Evolutionary conservation across 2,797 vertebrate species (phyloP).

Genomic region (Eospalax fontanierii): DNA sequence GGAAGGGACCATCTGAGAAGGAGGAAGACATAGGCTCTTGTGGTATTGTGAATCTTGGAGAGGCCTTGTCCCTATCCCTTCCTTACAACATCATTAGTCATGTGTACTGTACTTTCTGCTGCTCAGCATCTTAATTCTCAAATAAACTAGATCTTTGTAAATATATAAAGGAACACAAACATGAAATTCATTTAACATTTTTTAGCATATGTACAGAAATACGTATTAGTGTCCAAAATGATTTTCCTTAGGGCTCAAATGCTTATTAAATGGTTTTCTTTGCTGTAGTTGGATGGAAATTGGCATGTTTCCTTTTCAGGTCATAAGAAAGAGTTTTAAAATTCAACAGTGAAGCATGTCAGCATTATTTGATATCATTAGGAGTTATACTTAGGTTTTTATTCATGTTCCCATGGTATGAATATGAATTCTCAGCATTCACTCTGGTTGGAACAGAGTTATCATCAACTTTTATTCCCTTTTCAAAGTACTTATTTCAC

Average conservation of each 20-base stretch:
- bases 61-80: background rate
- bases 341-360: background rate
- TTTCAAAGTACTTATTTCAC: too few species aligned
- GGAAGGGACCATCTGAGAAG: background rate
- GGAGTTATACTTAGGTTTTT: conserved; percentile 45
- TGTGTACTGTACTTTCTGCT: background rate
- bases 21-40: background rate
- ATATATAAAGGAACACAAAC: background rate
- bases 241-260: background rate
- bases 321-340: conserved; percentile 35
- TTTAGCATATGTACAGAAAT: background rate
- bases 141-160: background rate
- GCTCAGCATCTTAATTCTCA: background rate
- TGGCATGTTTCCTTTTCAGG: conserved; percentile 48
- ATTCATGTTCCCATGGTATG: conserved; percentile 15
- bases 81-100: background rate
- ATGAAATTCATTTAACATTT: conserved; percentile 41
- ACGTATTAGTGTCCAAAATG: background rate
- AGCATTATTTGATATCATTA: background rate
- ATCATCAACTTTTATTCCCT: too few species aligned
- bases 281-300: conserved; percentile 10
- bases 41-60: background rate
- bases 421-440: conserved; percentile 20
- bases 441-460: background rate
- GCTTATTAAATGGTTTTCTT: background rate